Conservation (phyloP, 2,797 vertebrate genomes). For the Melanotaenia nigrans region DNA sequence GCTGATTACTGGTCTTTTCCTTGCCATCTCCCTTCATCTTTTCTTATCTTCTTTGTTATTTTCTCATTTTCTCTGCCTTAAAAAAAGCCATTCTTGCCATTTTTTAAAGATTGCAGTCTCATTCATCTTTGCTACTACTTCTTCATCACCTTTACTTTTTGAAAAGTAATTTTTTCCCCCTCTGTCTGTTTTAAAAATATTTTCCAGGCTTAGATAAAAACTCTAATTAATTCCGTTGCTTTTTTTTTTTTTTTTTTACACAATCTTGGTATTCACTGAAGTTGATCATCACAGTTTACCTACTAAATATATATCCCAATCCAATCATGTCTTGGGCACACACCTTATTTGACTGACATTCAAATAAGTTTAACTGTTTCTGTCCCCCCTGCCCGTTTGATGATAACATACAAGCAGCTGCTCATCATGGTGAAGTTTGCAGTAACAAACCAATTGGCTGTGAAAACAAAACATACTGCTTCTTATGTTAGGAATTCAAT, state of each 20-base stretch:
- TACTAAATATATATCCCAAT: background rate
- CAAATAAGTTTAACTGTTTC: background rate
- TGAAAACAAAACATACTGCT: constrained; percentile 26
- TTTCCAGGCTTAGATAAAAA: background rate
- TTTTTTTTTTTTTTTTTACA: background rate
- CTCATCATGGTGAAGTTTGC: constrained; percentile 26
- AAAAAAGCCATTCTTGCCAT: constrained; percentile 38
- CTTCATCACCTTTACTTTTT: constrained; percentile 27
- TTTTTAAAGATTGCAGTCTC: constrained; percentile 29
- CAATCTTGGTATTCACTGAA: background rate
- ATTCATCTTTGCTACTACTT: constrained; percentile 15
- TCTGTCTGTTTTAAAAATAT: constrained; percentile 13
- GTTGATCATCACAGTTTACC: background rate
- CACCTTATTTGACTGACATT: background rate
- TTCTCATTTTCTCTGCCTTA: constrained; percentile 52
- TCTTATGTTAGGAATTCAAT: constrained; percentile 17
- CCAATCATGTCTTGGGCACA: background rate
- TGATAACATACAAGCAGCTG: constrained; percentile 33
- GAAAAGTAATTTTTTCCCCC: constrained; percentile 4
- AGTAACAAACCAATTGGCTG: constrained; percentile 32
- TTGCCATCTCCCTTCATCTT: constrained; percentile 40
- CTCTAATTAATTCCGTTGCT: background rate
- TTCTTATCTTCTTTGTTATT: constrained; percentile 56
- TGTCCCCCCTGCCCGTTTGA: background rate
- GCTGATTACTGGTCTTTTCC: constrained; percentile 59